phyloP scores from a whole-genome alignment of 1,140 invertebrate species.

The Zaprionus taronus region DNA sequence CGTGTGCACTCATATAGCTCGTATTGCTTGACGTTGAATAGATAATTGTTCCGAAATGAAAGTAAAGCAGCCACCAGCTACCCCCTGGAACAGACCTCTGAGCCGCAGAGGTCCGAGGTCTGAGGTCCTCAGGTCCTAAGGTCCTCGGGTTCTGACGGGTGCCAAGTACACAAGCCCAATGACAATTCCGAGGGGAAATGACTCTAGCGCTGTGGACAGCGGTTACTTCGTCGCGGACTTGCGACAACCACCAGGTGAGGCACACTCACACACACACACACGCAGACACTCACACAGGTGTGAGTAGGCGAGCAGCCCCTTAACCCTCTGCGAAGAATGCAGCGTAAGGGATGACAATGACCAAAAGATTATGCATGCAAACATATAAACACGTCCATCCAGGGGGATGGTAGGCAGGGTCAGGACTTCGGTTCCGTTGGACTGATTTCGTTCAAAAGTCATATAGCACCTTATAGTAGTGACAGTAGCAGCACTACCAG shows the following conservation, averaged over 20 bases:
- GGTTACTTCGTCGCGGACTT: conserved; percentile 42
- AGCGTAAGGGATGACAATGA: conserved; percentile 75
- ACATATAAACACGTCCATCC: conserved; percentile 46
- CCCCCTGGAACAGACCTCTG: not conserved
- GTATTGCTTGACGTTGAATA: conserved; percentile 79
- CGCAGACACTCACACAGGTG: conserved; percentile 28
- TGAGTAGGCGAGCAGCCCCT: conserved; percentile 12
- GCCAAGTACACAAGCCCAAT: conserved; percentile 62
- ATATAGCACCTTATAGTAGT: conserved; percentile 68
- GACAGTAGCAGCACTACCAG: not conserved
- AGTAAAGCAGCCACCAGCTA: conserved; percentile 58
- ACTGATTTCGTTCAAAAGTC: conserved; percentile 77
- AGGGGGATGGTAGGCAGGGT: conserved; percentile 25
- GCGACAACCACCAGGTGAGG: conserved; percentile 72
- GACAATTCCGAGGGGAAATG: conserved; percentile 79
- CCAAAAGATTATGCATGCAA: conserved; percentile 80
- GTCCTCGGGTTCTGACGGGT: conserved; percentile 45
- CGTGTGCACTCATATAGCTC: conserved; percentile 77
- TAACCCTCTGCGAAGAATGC: conserved; percentile 47
- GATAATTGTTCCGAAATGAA: conserved; percentile 81
- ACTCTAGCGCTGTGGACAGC: conserved; percentile 57
- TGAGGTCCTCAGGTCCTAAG: conserved; percentile 17
- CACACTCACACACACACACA: conserved; percentile 24
- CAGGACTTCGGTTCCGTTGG: conserved; percentile 69
- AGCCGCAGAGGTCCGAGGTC: not conserved